Evolutionary conservation across 2,113 vertebrate genomes (phyloP), one percentile per base, ranked within the genome.

Genomic region (Beaufortia kweichowensis): DNA sequence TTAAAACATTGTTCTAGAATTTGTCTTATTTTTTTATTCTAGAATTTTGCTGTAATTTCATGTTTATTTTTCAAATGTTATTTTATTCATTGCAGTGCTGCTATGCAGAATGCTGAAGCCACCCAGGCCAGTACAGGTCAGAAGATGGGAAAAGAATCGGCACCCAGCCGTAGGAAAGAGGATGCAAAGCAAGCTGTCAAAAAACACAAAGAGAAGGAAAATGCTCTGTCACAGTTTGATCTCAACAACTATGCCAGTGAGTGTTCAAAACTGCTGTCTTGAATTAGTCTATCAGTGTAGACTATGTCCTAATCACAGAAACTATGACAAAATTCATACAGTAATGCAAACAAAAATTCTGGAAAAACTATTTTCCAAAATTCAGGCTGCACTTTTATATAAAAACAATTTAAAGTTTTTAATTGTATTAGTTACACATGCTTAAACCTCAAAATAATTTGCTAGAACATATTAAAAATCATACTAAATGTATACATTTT

Each of bases 181-280:
- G 97, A 99, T 3, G 87, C 93, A 50, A 99, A 96, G 79, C 90
- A 94, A 79, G 92, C 91, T 3, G 89, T 93, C 26, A 98, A 98
- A 87, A 99, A 98, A 83, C 94, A 95, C 64, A 99, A 99, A 85
- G 97, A 96, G 85, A 96, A 95, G 89, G 92, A 92, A 78, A 97
- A 99, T 76, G 97, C 97, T 0, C 91, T 99, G 14, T 98, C 96
- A 69, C 97, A 99, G 78, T 99, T 99, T 87, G 97, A 99, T 86
- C 95, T 99, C 75, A 99, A 99, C 89, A 99, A 99, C 89, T 99
- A 98, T 35, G 97, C 97, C 88, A 99, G 97, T 99, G 89, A 84
- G 96, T 89, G 53, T n/a, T 21, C 1, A 33, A 57, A 4, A 41
- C 7, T 17, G 53, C 6, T 39, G 12, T 41, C 5, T 17, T 61